Evolutionary conservation across 2,797 vertebrate genomes (phyloP).

Genomic region (Bryconaethiops microstoma): DNA sequence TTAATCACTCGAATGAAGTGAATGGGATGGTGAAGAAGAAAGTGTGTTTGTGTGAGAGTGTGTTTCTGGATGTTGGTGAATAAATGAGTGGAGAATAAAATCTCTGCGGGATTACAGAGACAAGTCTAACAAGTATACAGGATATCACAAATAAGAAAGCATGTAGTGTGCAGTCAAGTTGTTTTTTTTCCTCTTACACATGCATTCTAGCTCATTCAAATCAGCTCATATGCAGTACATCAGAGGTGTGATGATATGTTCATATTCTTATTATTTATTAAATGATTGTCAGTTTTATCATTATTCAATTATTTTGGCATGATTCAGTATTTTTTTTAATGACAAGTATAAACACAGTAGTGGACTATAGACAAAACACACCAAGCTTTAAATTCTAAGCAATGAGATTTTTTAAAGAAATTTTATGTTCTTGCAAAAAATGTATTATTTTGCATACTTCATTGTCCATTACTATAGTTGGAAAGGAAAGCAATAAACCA

Average conservation of each 20-base stretch:
- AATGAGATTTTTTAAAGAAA: not conserved
- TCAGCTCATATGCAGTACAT: too few relatives aligned
- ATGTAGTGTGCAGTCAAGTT: too few relatives aligned
- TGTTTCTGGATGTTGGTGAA: slow-evolving; percentile 5
- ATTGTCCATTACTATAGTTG: not conserved
- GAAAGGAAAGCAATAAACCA: not conserved
- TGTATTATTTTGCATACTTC: not conserved
- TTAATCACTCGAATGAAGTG: slow-evolving; percentile 75
- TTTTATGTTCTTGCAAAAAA: not conserved
- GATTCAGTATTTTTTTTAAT: too few relatives aligned
- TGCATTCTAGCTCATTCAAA: too few relatives aligned
- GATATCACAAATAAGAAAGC: not conserved
- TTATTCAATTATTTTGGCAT: too few relatives aligned
- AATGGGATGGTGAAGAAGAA: slow-evolving; percentile 56
- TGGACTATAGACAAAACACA: too few relatives aligned
- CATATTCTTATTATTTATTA: too few relatives aligned
- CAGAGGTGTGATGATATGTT: too few relatives aligned
- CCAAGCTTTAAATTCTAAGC: not conserved
- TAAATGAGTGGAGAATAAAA: not conserved
- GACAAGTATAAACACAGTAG: too few relatives aligned
- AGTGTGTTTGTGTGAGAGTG: slow-evolving; percentile 55
- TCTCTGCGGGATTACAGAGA: not conserved
- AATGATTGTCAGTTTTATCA: too few relatives aligned
- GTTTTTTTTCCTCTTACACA: too few relatives aligned
- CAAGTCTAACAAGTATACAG: not conserved